These are phyloP conservation scores for Ammodytes dubius DNA, from an alignment of 2,113 vertebrate species.

Conservation along the genomic window DNA sequence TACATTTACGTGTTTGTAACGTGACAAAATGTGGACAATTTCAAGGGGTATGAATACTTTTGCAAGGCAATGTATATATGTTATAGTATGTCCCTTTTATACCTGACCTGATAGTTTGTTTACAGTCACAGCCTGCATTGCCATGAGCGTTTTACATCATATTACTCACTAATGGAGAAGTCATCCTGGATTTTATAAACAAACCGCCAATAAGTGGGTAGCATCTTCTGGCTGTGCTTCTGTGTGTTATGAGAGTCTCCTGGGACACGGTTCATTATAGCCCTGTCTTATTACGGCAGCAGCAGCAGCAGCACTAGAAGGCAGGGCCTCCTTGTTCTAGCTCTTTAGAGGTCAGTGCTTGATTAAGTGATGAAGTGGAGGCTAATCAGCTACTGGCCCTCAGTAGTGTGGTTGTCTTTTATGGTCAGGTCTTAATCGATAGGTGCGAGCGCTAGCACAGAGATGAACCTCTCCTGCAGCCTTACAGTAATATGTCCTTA, in stretches of 20 bases:
- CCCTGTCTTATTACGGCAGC: constrained; percentile 67
- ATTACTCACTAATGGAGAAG: constrained; percentile 4
- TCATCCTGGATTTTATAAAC: constrained; percentile 18
- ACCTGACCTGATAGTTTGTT: not conserved
- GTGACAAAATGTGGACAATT: no score
- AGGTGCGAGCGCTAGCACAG: constrained; percentile 52
- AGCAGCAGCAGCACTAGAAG: constrained; percentile 8
- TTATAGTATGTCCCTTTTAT: not conserved
- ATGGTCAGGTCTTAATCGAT: constrained; percentile 77
- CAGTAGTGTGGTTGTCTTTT: constrained; percentile 65
- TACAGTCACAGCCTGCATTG: not conserved
- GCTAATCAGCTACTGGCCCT: constrained; percentile 82
- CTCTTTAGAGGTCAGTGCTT: constrained; percentile 74
- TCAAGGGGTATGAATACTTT: no score
- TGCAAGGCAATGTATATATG: not conserved
- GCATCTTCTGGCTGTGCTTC: constrained; percentile 13
- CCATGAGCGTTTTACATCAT: constrained; percentile 6
- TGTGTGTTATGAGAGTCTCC: constrained; percentile 44
- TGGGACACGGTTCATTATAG: constrained; percentile 64
- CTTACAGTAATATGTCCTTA: not conserved
- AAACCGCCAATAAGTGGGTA: not conserved
- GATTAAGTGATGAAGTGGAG: constrained; percentile 76
- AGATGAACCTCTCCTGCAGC: constrained; percentile 34
- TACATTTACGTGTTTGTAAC: no score
- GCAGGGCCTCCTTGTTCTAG: constrained; percentile 68